Evolutionary conservation across 1,140 invertebrate species (phyloP), one percentile per base, ranked within the genome.

Genomic region (Sarcophaga bullata): DNA sequence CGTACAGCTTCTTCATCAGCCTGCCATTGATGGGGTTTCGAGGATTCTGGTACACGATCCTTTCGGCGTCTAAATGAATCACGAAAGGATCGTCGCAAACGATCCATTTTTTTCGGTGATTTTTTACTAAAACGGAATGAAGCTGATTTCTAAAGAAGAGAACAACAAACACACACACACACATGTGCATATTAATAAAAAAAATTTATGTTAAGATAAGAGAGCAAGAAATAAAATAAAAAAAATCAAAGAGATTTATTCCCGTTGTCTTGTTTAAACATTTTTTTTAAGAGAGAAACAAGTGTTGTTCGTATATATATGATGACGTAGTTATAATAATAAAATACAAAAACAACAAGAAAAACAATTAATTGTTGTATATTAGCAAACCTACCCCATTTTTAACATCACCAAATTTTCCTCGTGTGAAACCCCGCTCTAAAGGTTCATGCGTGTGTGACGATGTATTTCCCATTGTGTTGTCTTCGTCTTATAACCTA

Each of bases 1-100:
- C 98, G 92, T 3, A 99, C 98, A 76, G 97, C 96, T 72, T 95
- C 94, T 90, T 99, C 98, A 91, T 99, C 98, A n/a, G 97, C 95
- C 87, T 99, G 97, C 98, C 98, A 99, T 86, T 98, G 97, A 90
- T 98, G 97, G 11, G 97, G 97, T 90, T 99, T 98, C 82, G 96
- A 97, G 83, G 95, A 96, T 91, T 98, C 97, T 0, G 96, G 95
- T 48, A 96, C 90, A 83, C 93, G 92, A 89, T 95, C 94, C 92
- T 96, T 96, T 86, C 95, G 93, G 81, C 95, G 92, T 17, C 97
- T 93, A 91, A 98, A 98, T 81, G 96, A 97, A 90, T 98, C 96
- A 82, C 97, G 94, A 91, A 99, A 96, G 84, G 97, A 98, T 86
- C 95, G 93, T 85, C 97, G 93, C 84, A 99, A 91, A 86, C 96